Conservation (phyloP, 1,140 invertebrate genomes). For the Diplogasteroides magnus region DNA sequence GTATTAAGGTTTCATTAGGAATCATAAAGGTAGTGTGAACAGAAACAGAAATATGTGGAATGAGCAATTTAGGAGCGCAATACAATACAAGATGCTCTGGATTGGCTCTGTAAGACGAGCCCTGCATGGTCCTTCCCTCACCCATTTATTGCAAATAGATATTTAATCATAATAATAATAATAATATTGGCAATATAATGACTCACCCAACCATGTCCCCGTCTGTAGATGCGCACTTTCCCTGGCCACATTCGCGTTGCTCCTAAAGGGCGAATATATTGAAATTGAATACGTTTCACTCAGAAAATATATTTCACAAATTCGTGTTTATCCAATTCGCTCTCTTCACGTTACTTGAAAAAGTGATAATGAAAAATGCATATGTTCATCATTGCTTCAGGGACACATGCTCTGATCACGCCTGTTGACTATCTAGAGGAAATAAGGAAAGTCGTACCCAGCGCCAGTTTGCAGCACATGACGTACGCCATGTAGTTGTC, state of each 20-base stretch:
- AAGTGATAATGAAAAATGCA: neutral
- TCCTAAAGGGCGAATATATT: too few relatives aligned
- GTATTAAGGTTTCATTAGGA: too few relatives aligned
- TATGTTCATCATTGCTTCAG: neutral
- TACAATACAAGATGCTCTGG: too few relatives aligned
- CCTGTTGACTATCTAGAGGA: neutral
- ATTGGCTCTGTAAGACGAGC: too few relatives aligned
- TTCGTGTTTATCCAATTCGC: neutral
- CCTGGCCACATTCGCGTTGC: slow-evolving; percentile 33
- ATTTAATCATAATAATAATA: too few relatives aligned
- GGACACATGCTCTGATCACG: neutral
- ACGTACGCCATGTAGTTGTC: slow-evolving; percentile 47
- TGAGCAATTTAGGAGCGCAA: too few relatives aligned
- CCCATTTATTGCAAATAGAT: too few relatives aligned
- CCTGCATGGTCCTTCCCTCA: too few relatives aligned
- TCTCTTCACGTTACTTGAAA: neutral
- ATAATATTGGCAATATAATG: too few relatives aligned
- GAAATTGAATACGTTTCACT: neutral
- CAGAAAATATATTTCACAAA: neutral
- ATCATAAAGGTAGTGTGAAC: too few relatives aligned
- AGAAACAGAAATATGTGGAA: too few relatives aligned
- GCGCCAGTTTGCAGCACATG: slow-evolving; percentile 36
- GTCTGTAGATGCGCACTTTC: slow-evolving; percentile 34
- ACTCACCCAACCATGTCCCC: slow-evolving; percentile 35
- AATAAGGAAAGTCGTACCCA: slow-evolving; percentile 16